Percentiles rank a stretch among this genome's conserved stretches.
Evolutionary conservation across 2,888 invertebrate genomes (phyloP).

Genomic region (Drosophila fulvimacula): DNA sequence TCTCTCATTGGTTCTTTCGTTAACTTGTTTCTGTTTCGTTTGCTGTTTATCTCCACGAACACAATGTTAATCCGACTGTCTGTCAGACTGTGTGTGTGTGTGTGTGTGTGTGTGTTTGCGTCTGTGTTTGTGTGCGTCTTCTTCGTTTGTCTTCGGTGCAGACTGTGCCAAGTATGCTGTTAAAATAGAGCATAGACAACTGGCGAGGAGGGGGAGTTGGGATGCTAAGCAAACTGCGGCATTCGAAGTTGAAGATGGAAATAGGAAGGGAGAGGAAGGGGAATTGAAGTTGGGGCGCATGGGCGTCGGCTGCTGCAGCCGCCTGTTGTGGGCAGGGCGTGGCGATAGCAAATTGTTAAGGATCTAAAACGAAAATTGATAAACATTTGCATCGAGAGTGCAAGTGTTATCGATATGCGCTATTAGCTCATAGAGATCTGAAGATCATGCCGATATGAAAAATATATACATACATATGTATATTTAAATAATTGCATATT

Average conservation of each 20-base stretch:
- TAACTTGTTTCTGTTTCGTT: conserved; percentile 22
- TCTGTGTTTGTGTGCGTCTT: conserved; percentile 18
- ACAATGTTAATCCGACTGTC: conserved; percentile 33
- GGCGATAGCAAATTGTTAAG: conserved; percentile 21
- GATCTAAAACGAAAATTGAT: conserved; percentile 1
- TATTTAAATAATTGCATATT: too few relatives aligned
- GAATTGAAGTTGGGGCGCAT: conserved; percentile 12
- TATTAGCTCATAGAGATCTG: background rate
- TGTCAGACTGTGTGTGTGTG: background rate
- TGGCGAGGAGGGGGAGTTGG: background rate
- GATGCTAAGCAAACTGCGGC: conserved; percentile 24
- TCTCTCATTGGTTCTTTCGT: conserved; percentile 11
- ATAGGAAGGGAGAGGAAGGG: background rate
- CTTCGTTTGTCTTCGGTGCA: conserved; percentile 49
- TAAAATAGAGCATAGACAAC: conserved; percentile 9
- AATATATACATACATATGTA: too few relatives aligned
- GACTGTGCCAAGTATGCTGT: conserved; percentile 54
- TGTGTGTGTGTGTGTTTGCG: conserved; percentile 9
- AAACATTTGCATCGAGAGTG: conserved; percentile 6
- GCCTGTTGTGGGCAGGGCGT: conserved; percentile 22
- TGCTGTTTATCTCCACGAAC: conserved; percentile 33
- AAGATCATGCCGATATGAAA: too few relatives aligned
- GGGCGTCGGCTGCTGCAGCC: conserved; percentile 47
- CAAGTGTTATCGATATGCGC: conserved; percentile 3
- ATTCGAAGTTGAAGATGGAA: conserved; percentile 18